Percentiles rank a stretch among this genome's conserved stretches.
phyloP scores from a whole-genome alignment of 2,113 vertebrate genomes.

The Xiphophorus couchianus region DNA sequence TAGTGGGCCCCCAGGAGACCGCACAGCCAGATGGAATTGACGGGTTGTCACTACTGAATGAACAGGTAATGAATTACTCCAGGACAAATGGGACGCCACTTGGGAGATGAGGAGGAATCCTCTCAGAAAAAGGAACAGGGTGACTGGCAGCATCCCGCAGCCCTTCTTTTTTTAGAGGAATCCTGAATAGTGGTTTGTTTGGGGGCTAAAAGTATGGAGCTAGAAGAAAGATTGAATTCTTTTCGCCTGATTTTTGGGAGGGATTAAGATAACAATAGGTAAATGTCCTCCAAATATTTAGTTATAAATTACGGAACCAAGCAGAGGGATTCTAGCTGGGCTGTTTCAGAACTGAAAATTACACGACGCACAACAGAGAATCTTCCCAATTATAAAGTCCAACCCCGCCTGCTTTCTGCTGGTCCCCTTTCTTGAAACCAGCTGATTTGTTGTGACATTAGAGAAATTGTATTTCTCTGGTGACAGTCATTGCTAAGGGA shows the following conservation, averaged over 20 bases:
- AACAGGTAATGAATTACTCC: slow-evolving; percentile 80
- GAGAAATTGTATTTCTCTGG: slow-evolving; percentile 70
- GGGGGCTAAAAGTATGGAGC: background rate
- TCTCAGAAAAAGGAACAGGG: slow-evolving; percentile 43
- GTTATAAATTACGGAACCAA: slow-evolving; percentile 16
- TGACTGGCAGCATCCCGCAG: slow-evolving; percentile 39
- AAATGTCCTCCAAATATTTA: slow-evolving; percentile 15
- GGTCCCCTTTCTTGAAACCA: slow-evolving; percentile 58
- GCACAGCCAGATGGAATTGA: slow-evolving; percentile 76
- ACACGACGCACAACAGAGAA: slow-evolving; percentile 37
- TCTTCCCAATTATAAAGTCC: slow-evolving; percentile 56
- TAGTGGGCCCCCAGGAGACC: slow-evolving; percentile 55
- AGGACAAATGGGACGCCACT: slow-evolving; percentile 75
- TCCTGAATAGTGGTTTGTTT: background rate
- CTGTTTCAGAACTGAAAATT: slow-evolving; percentile 39
- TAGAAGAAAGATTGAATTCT: slow-evolving; percentile 2
- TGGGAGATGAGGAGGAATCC: slow-evolving; percentile 64
- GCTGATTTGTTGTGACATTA: slow-evolving; percentile 74
- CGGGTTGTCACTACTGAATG: slow-evolving; percentile 76
- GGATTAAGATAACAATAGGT: slow-evolving; percentile 9
- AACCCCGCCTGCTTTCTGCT: slow-evolving; percentile 41
- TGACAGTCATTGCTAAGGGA: slow-evolving; percentile 73
- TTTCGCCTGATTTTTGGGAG: background rate
- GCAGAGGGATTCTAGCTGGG: slow-evolving; percentile 21
- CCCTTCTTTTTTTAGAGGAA: slow-evolving; percentile 9